phyloP scores from a whole-genome alignment of 2,797 vertebrate genomes.

The Syngnathus rostellatus region DNA sequence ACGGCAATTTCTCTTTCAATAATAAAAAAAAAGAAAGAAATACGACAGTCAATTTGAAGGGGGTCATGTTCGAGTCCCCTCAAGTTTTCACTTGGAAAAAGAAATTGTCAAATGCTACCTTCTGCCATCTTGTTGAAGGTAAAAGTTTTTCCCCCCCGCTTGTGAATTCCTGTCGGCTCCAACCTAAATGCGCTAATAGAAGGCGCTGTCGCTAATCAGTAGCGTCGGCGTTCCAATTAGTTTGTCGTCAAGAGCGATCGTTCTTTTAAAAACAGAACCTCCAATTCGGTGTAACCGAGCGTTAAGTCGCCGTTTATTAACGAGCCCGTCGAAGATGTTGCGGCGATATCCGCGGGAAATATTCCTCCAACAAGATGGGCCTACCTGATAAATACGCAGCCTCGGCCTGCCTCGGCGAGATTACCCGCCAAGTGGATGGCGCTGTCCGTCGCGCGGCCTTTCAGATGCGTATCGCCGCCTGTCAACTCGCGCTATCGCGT shows the following conservation, averaged over 20 bases:
- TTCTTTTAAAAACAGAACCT: constrained; percentile 34
- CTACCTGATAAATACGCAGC: constrained; percentile 23
- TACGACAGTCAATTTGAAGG: no score
- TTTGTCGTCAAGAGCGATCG: constrained; percentile 21
- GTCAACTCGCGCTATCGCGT: constrained; percentile 13
- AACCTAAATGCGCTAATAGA: background rate
- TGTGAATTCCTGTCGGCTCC: background rate
- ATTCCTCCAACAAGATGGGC: constrained; percentile 14
- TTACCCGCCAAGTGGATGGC: constrained; percentile 20
- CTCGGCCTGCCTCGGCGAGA: constrained; percentile 27
- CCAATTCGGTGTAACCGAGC: constrained; percentile 38
- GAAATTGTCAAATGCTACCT: background rate
- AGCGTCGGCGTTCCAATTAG: constrained; percentile 50
- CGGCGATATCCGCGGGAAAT: constrained; percentile 38
- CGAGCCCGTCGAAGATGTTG: constrained; percentile 18
- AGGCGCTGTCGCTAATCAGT: constrained; percentile 22
- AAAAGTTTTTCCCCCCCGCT: background rate
- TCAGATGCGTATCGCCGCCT: background rate
- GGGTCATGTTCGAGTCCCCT: no score
- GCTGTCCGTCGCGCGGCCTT: background rate
- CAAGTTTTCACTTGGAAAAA: background rate
- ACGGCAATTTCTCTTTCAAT: background rate
- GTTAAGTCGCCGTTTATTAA: constrained; percentile 22
- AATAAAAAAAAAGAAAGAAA: no score
- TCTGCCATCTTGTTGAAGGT: background rate